Base-by-base conservation (phyloP, 2,888 invertebrate species). In the Hemithea aestivaria region DNA sequence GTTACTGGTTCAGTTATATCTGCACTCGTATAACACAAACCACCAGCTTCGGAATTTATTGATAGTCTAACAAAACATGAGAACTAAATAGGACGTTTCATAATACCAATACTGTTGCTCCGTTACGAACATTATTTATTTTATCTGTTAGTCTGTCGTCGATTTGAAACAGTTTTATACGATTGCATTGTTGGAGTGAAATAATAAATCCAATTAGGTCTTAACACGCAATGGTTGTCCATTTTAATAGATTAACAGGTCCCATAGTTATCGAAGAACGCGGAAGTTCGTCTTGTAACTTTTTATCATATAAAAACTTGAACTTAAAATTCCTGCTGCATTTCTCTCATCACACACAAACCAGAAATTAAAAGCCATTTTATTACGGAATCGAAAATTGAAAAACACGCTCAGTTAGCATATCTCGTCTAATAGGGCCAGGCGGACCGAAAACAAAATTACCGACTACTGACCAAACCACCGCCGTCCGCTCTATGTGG, bases 1-100 rank as follows among this genome's bases (percentile, higher is more conserved):
- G 35, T 29, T 21, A 6, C 20, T 33, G 27, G 20, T 11, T 40
- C 27, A 27, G 34, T 45, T 50, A 30, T 22, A 33, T 35, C 36
- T 30, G 9, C 10, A 31, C 37, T 45, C 40, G 40, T 51, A 50
- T 5, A 16, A 2, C 16, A 5, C 16, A 16, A 16, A 16, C 3
- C 16, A 16, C 16, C 34, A 43, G 36, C 35, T 42, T 54, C 51
- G 45, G 31, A 34, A 37, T 45, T 55, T 51, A 50, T 59, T 52
- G 52, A 58, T 56, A 45, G 24, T 39, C 44, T 33, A 48, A 51
- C 53, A 48, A 55, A 58, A 56, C 43, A 52, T 36, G 52, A 31
- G 37, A 56, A 51, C 42, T 50, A 53, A 57, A 53, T 51, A 53
- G 56, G 50, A 47, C 38, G 49, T 63, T 62, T 58, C 58, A 50